A percentile compares a stretch with the other conserved stretches of the same genome.
Conservation (phyloP, 2,888 invertebrate species). For the Limenitis camilla region DNA sequence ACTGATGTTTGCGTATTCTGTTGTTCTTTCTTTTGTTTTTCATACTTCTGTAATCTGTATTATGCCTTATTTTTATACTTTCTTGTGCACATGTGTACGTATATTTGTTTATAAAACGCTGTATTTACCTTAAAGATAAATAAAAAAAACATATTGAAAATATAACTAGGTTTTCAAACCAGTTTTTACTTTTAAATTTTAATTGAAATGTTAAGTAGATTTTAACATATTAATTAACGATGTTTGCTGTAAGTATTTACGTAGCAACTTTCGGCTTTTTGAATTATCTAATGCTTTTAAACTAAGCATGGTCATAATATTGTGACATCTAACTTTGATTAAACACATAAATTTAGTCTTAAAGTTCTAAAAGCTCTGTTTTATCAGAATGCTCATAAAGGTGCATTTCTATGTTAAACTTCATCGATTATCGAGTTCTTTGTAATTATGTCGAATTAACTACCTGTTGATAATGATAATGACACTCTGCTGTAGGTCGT, state of each 20-base stretch:
- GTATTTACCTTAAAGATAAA: too few species aligned
- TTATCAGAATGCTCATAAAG: conserved; percentile 14
- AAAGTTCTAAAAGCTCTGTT: conserved; percentile 8
- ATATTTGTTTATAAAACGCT: too few species aligned
- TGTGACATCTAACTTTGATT: conserved; percentile 13
- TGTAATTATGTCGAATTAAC: conserved; percentile 19
- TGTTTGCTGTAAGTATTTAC: background rate
- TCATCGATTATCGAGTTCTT: conserved; percentile 7
- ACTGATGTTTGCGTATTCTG: too few species aligned
- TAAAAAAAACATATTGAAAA: too few species aligned
- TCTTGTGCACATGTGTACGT: too few species aligned
- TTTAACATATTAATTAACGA: background rate
- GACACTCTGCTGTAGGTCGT: conserved; percentile 19
- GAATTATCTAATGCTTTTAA: background rate
- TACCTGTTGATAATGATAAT: conserved; percentile 19
- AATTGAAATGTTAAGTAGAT: too few species aligned
- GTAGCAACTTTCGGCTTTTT: background rate
- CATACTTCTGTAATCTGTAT: too few species aligned
- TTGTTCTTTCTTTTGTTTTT: too few species aligned
- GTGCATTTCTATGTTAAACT: conserved; percentile 14
- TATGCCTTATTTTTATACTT: too few species aligned
- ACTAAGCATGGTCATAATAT: conserved; percentile 1
- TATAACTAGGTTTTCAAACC: too few species aligned
- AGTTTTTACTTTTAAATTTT: too few species aligned
- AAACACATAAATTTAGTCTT: conserved; percentile 4